Base-by-base conservation (phyloP, 1,140 invertebrate genomes). In the Ceratoteleas bidentatus region DNA sequence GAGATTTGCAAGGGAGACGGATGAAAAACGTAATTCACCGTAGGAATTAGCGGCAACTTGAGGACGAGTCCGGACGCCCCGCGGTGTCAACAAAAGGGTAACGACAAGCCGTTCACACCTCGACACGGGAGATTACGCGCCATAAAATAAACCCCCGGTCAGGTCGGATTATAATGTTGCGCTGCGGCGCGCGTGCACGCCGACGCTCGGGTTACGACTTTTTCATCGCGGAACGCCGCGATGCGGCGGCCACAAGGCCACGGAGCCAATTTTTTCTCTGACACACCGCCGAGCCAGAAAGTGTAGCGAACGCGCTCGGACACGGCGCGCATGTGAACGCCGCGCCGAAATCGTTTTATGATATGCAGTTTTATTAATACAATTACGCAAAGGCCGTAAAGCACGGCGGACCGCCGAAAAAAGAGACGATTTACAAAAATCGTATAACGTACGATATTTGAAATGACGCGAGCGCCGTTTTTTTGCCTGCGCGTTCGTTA, bases 31-130 rank as follows among this genome's bases (percentile, higher is more conserved):
- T 62, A 58, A 87, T 87, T 87, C 85, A 85, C 73, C 73, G 81
- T 85, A 86, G 85, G 86, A 89, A 88, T 90, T 89, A 88, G 87
- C 87, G 83, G 87, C 85, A 86, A 88, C 85, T 88, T 85, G 86
- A 84, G 85, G 81, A 83, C 74, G 81, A 85, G 83, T 77, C 66
- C 58, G 74, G 89, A 88, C 90, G 84, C 88, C 90, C 90, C 88
- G 86, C 83, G 83, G 90, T 84, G 90, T 85, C 85, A 87, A 87
- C 89, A 89, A 90, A 90, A 90, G 90, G 89, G 87, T 90, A 89
- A 89, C 85, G 84, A 84, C 84, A 85, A 83, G 73, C 66, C 85
- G 85, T 91, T 90, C 89, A 89, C 90, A 90, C 89, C 89, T 91
- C 88, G 87, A 88, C 87, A 88, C 84, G 85, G 88, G 84, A 84